These are phyloP conservation scores for Porphyrio hochstetteri DNA, from an alignment of 2,113 vertebrate genomes.

Conservation along the genomic window DNA sequence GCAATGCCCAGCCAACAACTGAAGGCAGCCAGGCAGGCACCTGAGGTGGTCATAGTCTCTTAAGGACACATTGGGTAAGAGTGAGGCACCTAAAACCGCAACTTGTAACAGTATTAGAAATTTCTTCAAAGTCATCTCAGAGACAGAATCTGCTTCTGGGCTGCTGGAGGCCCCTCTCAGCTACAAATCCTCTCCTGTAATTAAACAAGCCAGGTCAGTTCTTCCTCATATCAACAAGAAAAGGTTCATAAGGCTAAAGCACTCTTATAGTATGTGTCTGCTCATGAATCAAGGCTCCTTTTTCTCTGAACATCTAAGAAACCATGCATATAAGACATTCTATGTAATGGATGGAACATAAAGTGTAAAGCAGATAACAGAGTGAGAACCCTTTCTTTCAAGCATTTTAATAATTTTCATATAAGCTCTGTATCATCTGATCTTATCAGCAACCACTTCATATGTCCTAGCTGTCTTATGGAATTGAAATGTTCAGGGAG, in stretches of 20 bases:
- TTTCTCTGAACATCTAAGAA: not conserved
- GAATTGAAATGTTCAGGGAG: not conserved
- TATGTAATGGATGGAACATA: not conserved
- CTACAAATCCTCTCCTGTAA: not conserved
- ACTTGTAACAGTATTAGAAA: not conserved
- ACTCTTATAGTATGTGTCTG: not conserved
- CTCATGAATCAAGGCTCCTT: not conserved
- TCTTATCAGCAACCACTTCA: not conserved
- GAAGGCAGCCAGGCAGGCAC: not conserved
- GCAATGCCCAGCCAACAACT: not conserved
- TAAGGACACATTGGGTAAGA: not conserved
- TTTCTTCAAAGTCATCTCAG: not conserved
- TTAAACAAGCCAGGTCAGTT: not conserved
- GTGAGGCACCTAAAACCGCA: not conserved
- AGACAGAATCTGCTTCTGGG: not conserved
- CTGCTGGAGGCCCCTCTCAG: not conserved
- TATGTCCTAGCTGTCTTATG: not conserved
- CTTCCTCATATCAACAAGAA: not conserved
- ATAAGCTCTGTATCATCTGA: not conserved
- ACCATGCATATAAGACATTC: not conserved
- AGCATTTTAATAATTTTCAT: conserved; percentile 17
- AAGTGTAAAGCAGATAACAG: not conserved
- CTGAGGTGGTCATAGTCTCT: not conserved
- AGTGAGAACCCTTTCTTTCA: not conserved
- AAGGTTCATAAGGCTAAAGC: not conserved